phyloP scores from a whole-genome alignment of 2,797 vertebrate species.

The Crossoptilon crossoptilon region DNA sequence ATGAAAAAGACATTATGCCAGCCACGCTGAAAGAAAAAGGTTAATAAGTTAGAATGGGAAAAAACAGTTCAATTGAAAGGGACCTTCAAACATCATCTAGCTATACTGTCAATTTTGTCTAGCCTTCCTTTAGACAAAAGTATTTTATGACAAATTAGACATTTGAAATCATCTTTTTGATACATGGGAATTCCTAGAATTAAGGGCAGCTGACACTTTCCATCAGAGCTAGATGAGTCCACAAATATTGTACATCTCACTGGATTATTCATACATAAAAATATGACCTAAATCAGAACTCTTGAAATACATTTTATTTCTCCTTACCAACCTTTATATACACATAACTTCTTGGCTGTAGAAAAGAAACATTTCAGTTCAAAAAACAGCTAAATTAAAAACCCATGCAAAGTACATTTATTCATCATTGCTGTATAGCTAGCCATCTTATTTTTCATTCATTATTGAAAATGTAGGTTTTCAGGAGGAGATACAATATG shows the following conservation, averaged over 20 bases:
- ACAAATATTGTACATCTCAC: not conserved
- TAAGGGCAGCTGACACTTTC: not conserved
- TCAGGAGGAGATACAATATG: not conserved
- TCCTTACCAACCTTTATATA: not conserved
- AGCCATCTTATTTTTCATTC: not conserved
- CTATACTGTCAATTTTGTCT: not conserved
- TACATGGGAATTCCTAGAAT: not conserved
- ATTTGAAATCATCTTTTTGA: not conserved
- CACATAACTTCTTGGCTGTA: no score
- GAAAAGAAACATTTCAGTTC: no score
- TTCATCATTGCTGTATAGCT: not conserved
- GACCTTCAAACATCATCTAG: not conserved
- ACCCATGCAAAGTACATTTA: not conserved
- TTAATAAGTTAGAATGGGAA: not conserved
- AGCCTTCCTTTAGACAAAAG: not conserved
- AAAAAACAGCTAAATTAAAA: not conserved
- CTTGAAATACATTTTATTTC: not conserved
- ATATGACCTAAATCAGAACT: not conserved
- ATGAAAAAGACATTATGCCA: not conserved
- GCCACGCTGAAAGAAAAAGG: not conserved
- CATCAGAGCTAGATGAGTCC: not conserved
- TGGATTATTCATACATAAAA: not conserved
- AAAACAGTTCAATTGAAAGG: not conserved
- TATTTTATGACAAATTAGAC: not conserved
- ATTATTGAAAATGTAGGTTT: not conserved